Conservation (phyloP, 2,888 invertebrate species). For the Antheraea assamensis region DNA sequence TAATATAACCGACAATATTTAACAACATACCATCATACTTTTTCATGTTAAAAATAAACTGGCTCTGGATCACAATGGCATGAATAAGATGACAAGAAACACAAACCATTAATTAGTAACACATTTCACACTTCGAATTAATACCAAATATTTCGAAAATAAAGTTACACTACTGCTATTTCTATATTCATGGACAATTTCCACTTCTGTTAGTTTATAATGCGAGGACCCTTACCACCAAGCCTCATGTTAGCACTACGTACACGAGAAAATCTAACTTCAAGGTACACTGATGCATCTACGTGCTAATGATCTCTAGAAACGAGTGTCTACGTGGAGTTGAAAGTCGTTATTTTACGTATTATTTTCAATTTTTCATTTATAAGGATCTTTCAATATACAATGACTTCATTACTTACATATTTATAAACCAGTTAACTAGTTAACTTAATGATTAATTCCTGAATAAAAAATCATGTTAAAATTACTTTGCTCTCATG, state of each 20-base stretch:
- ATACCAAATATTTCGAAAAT: neutral
- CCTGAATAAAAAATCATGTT: neutral
- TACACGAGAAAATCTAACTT: constrained; percentile 8
- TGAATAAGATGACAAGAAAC: too few relatives aligned
- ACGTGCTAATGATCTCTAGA: neutral
- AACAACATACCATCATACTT: too few relatives aligned
- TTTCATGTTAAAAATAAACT: too few relatives aligned
- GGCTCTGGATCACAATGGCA: too few relatives aligned
- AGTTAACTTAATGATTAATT: neutral
- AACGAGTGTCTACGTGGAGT: neutral
- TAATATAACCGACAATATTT: too few relatives aligned
- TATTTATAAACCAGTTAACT: neutral
- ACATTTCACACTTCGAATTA: neutral
- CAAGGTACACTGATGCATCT: constrained; percentile 1
- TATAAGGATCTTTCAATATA: too few relatives aligned
- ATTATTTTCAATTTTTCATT: too few relatives aligned
- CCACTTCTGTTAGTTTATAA: constrained; percentile 3
- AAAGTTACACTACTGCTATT: neutral
- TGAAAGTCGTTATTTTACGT: neutral
- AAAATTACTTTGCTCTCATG: neutral
- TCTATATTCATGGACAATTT: neutral
- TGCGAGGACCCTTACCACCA: constrained; percentile 1
- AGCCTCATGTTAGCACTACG: constrained; percentile 1
- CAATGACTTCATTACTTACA: too few relatives aligned
- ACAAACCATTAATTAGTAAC: too few relatives aligned